Base-by-base conservation (phyloP, 2,797 vertebrate genomes). In the Aphelocoma californica region DNA sequence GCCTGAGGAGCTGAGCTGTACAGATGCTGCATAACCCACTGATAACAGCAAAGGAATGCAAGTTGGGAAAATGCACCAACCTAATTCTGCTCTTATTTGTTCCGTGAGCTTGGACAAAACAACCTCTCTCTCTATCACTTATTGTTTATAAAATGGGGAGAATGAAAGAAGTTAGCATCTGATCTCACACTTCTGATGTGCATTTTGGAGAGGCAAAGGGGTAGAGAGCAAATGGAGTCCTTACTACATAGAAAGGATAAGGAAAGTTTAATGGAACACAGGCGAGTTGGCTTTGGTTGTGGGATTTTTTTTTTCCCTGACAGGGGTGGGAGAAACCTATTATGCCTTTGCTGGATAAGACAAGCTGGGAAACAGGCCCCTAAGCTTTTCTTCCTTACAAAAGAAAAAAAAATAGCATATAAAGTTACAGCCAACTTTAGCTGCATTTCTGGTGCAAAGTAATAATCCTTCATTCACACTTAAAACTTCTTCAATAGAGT, bases 51-150 rank as follows among this genome's bases (percentile, higher is more conserved):
- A 57, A 48, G 31, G 32, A 82, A 75, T 3, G 3, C 7, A 47
- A 50, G 12, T 8, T 0, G 0, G 51, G 47, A 71, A 81, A 87
- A 67, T 9, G 20, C 0, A 0, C 8, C 25, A 25, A 44, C 45
- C 29, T 40, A 69, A 64, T 58, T 44, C 50, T 40, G 58, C 57
- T 71, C 17, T 14, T 12, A 56, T 7, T 67, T 44, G 25, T 51
- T 80, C 47, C 15, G 21, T 23, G n/a, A 81, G 26, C 44, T 50
- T 78, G 58, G 36, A 67, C 20, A 84, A 90, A 84, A 77, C 6
- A 32, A 74, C 7, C 24, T 25, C n/a, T n/a, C 21, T 29, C 40
- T 72, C 42, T 36, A 51, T 10, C 25, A n/a, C 20, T 86, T 72
- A 10, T 9, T 60, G 28, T 36, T 38, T 64, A 34, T 36, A 69